Base-by-base conservation (phyloP, 2,113 vertebrate genomes). In the Camelus bactrianus region DNA sequence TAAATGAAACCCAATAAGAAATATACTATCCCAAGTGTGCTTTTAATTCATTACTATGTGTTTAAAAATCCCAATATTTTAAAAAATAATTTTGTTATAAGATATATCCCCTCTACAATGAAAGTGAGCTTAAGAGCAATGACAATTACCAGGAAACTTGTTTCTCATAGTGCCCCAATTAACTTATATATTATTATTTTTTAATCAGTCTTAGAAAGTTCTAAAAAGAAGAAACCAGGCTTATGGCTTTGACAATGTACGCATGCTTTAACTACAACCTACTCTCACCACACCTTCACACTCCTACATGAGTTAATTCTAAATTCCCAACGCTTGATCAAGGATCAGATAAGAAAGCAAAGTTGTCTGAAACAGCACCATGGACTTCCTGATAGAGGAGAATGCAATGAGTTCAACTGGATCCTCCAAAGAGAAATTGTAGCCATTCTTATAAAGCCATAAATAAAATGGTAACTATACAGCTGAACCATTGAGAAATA, bases 381-480 rank as follows among this genome's bases (percentile, higher is more conserved):
- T 64, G 24, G 13, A 72, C 38, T 75, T 73, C 7, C 38, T 75
- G 52, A 42, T 2, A 86, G 6, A 87, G 35, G 28, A 90, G 28
- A 73, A 82, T n/a, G 22, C 93, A 85, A 93, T 80, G 32, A 73
- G 26, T 65, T 89, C 30, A 82, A 64, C 6, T 28, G 30, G 30
- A 76, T 73, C 48, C 9, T 80, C 10, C 3, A 42, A 65, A 85
- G 38, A 87, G 24, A 83, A n/a, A 79, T 50, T 83, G 84, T 80
- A 89, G 58, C 35, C 89, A 62, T 89, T 94, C 65, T 75, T 69
- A 90, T 38, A 76, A 90, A 89, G 56, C 89, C 26, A 62, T 76
- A 67, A 76, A 82, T 17, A 77, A 85, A 77, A 60, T 48, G 50
- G 10, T 48, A 28, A 72, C 73, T 48, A 91, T 35, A 93, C 80